Evolutionary conservation across 1,140 invertebrate genomes (phyloP), one percentile per base, ranked within the genome.

Genomic region (Lepidurus arcticus): DNA sequence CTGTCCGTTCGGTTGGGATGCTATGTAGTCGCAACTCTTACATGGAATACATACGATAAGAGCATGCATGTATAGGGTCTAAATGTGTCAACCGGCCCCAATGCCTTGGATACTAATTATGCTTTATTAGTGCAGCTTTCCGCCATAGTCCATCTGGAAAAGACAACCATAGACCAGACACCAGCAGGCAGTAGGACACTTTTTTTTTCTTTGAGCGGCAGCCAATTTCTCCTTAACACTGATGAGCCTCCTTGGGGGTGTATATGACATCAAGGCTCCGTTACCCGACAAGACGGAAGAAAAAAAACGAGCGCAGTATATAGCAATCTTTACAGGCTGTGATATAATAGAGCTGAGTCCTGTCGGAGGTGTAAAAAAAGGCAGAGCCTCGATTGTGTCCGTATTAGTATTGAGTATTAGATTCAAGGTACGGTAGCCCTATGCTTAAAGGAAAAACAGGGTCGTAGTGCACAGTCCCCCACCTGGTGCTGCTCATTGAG

Each of bases 401-500:
- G 53, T 65, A 65, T 65, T 65, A 65, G 53, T 65, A 65, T 65
- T 65, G 53, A 65, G 16, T 65, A 65, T 65, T 11, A 21, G 53
- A 65, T 65, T 21, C 16, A 65, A 65, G 53, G 45, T 16, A 13
- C 53, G 16, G 16, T n/a, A 21, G 21, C 16, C 10, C 53, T 9
- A 13, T 65, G 53, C n/a, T 21, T 65, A 65, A 65, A 65, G n/a
- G 53, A 21, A 21, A 13, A 21, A 65, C 16, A 21, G 53, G 53
- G 53, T 65, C 21, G 53, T 13, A 65, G 53, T 65, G 53, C 21
- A 65, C 53, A 65, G 21, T 13, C 34, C 34, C 34, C 53, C 53
- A 65, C 53, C 53, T 65, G 53, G 53, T 65, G 53, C 21, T 65
- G 53, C 53, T 65, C 21, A 65, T 13, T 16, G 53, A 65, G 53